phyloP scores from a whole-genome alignment of 1,140 invertebrate genomes.

The Ylistrum balloti region DNA sequence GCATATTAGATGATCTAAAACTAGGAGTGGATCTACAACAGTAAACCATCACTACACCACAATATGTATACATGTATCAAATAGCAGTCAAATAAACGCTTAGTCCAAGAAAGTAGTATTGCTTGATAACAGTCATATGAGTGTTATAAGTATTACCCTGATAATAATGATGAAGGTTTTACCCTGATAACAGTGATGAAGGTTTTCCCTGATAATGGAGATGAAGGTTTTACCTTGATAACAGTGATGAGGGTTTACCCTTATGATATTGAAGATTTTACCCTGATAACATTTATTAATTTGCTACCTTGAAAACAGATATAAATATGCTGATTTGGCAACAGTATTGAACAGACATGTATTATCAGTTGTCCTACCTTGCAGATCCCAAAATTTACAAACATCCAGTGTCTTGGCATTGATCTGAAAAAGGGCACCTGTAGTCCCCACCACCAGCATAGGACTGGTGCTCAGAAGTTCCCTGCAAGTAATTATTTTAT shows the following conservation, averaged over 20 bases:
- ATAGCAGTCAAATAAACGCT: no score
- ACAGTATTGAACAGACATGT: neutral
- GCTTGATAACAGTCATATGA: no score
- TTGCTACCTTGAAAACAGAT: neutral
- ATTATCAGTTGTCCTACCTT: constrained; percentile 51
- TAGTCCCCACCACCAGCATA: constrained; percentile 74
- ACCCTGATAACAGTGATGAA: neutral
- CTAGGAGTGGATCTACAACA: no score
- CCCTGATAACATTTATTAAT: neutral
- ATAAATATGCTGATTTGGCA: neutral
- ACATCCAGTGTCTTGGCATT: constrained; percentile 77
- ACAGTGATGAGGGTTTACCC: neutral
- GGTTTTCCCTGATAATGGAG: neutral
- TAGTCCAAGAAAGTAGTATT: no score
- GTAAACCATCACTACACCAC: no score
- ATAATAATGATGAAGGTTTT: neutral
- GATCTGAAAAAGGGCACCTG: constrained; percentile 73
- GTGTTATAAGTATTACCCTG: neutral
- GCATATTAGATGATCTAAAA: neutral
- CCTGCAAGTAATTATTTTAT: constrained; percentile 45
- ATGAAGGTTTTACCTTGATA: neutral
- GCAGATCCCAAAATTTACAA: constrained; percentile 61
- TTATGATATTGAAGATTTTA: no score
- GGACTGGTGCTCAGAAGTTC: constrained; percentile 69
- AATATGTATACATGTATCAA: no score